Base-by-base conservation (phyloP, 2,797 vertebrate species). In the Parambassis ranga region DNA sequence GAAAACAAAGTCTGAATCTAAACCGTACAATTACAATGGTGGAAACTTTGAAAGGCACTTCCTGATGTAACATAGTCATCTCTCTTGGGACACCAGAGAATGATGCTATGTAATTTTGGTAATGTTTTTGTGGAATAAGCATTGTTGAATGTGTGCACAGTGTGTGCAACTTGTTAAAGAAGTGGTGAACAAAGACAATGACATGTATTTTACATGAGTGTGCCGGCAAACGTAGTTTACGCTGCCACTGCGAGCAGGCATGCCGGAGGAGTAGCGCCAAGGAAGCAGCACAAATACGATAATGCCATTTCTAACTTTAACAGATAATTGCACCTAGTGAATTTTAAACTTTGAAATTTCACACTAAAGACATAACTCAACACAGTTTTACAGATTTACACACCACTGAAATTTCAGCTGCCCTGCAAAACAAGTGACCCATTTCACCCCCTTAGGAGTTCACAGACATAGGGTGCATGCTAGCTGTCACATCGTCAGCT, bases 1-100 rank as follows among this genome's bases (percentile, higher is more conserved):
- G 62, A 86, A 82, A 88, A 82, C 76, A 83, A 79, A 77, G 75
- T 77, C 72, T 71, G 80, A 51, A 56, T 79, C 20, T 11, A 56
- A 75, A 72, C 47, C 50, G 2, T 79, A 50, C 64, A 82, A 79
- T 87, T 83, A 82, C 66, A 86, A 47, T 71, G 65, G 39, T 78
- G 75, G 79, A 83, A 84, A 79, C 65, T 79, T 71, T 74, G 81
- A 82, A 73, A 58, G 67, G 37, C 50, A 73, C 64, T 81, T 80
- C 73, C 70, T 63, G 43, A 71, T 71, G 69, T 68, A 73, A 73
- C 61, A 38, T 57, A 57, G 71, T 69, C 75, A 75, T 69, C 56
- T 81, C 71, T 24, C 18, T 5, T 7, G 51, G 53, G 64, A 65
- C 56, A 52, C 30, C 63, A 48, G 24, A 47, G 48, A 71, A 55